Evolutionary conservation across 2,797 vertebrate species (phyloP).

Genomic region (Chiroxiphia lanceolata): DNA sequence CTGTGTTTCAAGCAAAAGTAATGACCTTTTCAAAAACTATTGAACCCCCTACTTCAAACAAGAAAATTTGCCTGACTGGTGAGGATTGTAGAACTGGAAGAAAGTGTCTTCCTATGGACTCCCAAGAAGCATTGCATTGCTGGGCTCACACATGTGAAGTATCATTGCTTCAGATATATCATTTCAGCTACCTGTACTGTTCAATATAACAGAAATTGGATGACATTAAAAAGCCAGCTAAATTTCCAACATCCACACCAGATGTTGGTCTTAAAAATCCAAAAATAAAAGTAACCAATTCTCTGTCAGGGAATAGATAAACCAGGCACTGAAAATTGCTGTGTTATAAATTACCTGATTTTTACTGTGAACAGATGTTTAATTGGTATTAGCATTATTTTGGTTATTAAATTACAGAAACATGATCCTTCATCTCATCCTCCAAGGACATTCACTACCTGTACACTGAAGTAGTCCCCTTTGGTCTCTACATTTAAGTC

Average conservation of each 20-base stretch:
- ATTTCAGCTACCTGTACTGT: neutral
- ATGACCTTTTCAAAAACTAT: neutral
- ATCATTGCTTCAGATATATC: neutral
- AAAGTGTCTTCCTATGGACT: neutral
- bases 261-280: neutral
- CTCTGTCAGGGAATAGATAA: neutral
- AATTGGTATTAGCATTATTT: neutral
- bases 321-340: neutral
- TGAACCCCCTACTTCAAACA: neutral
- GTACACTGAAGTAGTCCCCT: neutral
- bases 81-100: neutral
- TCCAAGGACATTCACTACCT: neutral
- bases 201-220: neutral
- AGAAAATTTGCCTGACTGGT: neutral
- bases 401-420: neutral
- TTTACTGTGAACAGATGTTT: neutral
- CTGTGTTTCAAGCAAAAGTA: neutral
- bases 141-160: rapidly evolving
- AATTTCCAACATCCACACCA: neutral
- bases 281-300: neutral
- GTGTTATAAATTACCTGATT: neutral
- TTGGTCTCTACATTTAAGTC: neutral
- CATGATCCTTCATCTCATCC: neutral
- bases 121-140: neutral
- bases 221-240: neutral